A percentile compares a stretch with the other conserved stretches of the same genome.
These are phyloP conservation scores for Pseudomyrmex pallidus DNA, from an alignment of 1,140 invertebrate genomes.

Conservation along the genomic window DNA sequence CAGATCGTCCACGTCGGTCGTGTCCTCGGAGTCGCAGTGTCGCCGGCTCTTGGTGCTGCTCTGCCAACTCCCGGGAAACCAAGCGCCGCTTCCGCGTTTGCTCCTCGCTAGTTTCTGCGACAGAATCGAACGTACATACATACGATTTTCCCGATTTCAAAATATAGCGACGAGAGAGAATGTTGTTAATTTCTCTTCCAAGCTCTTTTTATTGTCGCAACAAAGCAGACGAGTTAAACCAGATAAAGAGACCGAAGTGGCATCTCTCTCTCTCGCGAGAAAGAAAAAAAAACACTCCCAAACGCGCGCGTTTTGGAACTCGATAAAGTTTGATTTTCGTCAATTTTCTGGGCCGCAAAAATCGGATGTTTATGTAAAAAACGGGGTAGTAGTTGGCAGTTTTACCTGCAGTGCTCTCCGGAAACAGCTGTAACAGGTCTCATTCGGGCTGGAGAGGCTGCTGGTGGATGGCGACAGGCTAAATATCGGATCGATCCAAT, in stretches of 20 bases:
- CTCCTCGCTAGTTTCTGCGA: conserved; percentile 91
- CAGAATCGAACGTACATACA: background rate
- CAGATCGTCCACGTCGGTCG: conserved; percentile 90
- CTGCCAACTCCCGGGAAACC: conserved; percentile 93
- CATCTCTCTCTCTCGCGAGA: too few relatives aligned
- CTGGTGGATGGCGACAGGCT: conserved; percentile 91
- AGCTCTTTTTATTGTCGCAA: too few relatives aligned
- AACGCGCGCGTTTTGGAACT: too few relatives aligned
- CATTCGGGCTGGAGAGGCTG: conserved; percentile 95
- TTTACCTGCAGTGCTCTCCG: conserved; percentile 92
- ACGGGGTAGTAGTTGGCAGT: conserved; percentile 9
- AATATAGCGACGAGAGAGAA: background rate
- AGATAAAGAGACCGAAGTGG: too few relatives aligned
- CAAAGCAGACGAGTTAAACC: too few relatives aligned
- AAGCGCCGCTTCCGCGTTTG: conserved; percentile 87
- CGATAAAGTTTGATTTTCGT: background rate
- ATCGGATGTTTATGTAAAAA: background rate
- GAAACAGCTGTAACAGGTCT: conserved; percentile 97
- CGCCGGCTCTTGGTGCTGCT: conserved; percentile 84
- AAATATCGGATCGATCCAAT: conserved; percentile 87
- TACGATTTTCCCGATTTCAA: background rate
- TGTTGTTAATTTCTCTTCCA: too few relatives aligned
- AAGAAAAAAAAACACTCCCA: too few relatives aligned
- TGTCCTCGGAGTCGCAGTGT: conserved; percentile 87
- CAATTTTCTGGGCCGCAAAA: background rate